Base-by-base conservation (phyloP, 2,888 invertebrate species). In the Leptinotarsa rubiginosa region DNA sequence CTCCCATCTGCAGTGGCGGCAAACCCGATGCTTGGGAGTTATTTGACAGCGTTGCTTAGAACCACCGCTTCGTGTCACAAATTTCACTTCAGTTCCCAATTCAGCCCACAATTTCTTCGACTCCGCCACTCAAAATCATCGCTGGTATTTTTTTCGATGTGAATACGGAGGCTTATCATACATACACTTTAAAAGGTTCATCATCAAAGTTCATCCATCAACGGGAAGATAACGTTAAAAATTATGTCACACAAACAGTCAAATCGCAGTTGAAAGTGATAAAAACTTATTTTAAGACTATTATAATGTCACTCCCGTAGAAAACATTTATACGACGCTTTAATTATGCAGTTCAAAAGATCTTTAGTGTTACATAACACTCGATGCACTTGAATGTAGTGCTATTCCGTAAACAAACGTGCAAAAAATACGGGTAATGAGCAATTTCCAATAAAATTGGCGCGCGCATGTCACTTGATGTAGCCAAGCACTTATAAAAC, bases 1-100 rank as follows among this genome's bases (percentile, higher is more conserved):
- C 95, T 94, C 95, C 95, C 95, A 95, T 95, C 94, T 94, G 95
- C 92, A 90, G 90, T 87, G 90, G 87, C 87, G 87, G 86, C 87
- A 84, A 84, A 82, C 83, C 87, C 82, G 79, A 75, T 74, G 81
- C 80, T 79, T 78, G 76, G 76, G 79, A 80, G 77, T 79, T 78
- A 73, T 80, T 73, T 79, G 79, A 78, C 80, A 78, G 75, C 75
- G 74, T 77, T 75, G 67, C 66, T 82, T 86, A 85, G 86, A 85
- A 87, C 86, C 86, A 85, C 85, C 85, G 87, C 86, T 65, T 62
- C 70, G 84, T 47, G 75, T 83, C 85, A 85, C 72, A 67, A 78
- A 78, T 47, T 47, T 59, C 67, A 49, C 56, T 54, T 49, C 49
- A 67, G 25, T 67, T 25, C 50, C 67, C 12, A 49, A 52, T 10